Evolutionary conservation across 2,113 vertebrate species (phyloP).

Genomic region (Podarcis cretensis): DNA sequence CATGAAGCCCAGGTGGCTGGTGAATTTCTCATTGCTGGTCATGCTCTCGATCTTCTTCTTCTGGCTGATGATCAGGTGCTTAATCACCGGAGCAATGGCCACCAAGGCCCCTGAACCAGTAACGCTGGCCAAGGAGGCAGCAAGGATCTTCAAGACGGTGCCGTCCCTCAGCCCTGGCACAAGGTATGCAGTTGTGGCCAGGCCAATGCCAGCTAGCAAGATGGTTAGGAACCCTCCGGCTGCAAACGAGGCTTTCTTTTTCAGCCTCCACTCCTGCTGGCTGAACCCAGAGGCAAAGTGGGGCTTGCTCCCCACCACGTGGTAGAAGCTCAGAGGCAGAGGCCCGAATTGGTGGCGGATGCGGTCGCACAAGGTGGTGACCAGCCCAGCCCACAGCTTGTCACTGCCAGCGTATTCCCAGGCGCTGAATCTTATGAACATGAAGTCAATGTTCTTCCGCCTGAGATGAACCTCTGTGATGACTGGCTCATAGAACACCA

Average conservation of each 20-base stretch:
- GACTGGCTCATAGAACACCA: slow-evolving; percentile 85
- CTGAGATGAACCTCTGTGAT: slow-evolving; percentile 80
- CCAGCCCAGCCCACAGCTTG: slow-evolving; percentile 91
- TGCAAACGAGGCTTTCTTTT: slow-evolving; percentile 73
- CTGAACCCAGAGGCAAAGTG: slow-evolving; percentile 47
- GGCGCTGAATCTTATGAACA: slow-evolving; percentile 91
- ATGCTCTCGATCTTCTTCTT: slow-evolving; percentile 81
- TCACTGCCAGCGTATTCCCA: slow-evolving; percentile 95
- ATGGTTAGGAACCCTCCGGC: slow-evolving; percentile 63
- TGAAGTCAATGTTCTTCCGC: slow-evolving; percentile 78
- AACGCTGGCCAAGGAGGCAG: slow-evolving; percentile 77
- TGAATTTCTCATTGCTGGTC: slow-evolving; percentile 83
- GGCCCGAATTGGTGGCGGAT: slow-evolving; percentile 85
- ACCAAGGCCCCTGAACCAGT: slow-evolving; percentile 74
- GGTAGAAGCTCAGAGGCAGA: slow-evolving; percentile 83
- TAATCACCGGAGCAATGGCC: slow-evolving; percentile 75
- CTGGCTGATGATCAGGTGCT: slow-evolving; percentile 85
- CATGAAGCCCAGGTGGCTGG: slow-evolving; percentile 92
- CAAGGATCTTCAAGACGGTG: slow-evolving; percentile 53
- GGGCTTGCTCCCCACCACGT: slow-evolving; percentile 72
- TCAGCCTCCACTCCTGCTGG: slow-evolving; percentile 80
- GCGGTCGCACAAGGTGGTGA: slow-evolving; percentile 83
- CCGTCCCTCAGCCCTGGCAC: background rate
- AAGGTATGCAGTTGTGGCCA: slow-evolving; percentile 67
- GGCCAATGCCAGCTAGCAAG: slow-evolving; percentile 38